Percentiles rank a stretch among this genome's conserved stretches.
These are phyloP conservation scores for Drosophila dives DNA, from an alignment of 2,888 invertebrate genomes.

Conservation along the genomic window DNA sequence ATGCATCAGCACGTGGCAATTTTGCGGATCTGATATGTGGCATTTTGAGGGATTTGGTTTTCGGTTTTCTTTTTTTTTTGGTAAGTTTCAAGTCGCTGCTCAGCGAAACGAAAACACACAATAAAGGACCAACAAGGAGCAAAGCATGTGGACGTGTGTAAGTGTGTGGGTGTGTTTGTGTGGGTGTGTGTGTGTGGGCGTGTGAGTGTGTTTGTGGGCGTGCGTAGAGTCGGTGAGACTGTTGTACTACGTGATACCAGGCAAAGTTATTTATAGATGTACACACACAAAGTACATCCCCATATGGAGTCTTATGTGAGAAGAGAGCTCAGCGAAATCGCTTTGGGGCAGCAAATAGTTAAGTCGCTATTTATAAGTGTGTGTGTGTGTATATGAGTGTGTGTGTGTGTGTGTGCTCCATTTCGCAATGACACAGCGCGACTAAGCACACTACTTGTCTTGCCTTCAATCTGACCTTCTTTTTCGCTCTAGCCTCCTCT, in stretches of 20 bases:
- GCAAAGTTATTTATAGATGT: conserved; percentile 68
- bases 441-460: conserved; percentile 60
- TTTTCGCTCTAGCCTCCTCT: conserved; percentile 26
- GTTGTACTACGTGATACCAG: conserved; percentile 40
- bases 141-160: conserved; percentile 11
- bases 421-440: conserved; percentile 58
- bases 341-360: conserved; percentile 65
- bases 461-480: conserved; percentile 38
- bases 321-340: conserved; percentile 53
- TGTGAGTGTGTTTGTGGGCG: conserved; percentile 9
- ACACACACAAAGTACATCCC: conserved; percentile 24
- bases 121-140: conserved; percentile 21
- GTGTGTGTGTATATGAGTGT: conserved; percentile 8
- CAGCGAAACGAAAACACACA: conserved; percentile 54
- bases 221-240: conserved; percentile 3
- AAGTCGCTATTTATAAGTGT: conserved; percentile 46
- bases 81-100: conserved; percentile 37
- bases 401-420: conserved; percentile 19
- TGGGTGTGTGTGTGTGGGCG: not conserved
- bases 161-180: not conserved
- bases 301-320: conserved; percentile 33
- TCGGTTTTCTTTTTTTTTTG: not conserved
- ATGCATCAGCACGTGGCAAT: conserved; percentile 60
- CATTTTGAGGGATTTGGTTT: conserved; percentile 45
- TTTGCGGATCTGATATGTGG: conserved; percentile 46